These are phyloP conservation scores for Cryptocephalus primarius DNA, from an alignment of 2,888 invertebrate genomes.

Conservation along the genomic window DNA sequence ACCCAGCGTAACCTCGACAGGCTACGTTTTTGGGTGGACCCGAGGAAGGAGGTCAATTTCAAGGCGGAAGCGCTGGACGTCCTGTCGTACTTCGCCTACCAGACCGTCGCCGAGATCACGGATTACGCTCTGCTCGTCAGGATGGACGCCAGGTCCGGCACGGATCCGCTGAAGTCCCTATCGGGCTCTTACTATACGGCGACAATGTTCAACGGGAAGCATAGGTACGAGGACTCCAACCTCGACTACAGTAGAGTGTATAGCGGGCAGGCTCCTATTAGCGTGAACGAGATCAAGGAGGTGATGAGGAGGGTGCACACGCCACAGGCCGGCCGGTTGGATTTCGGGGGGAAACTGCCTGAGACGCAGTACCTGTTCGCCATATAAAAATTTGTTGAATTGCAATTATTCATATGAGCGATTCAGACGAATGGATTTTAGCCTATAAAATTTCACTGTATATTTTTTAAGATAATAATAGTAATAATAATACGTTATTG, in stretches of 20 bases:
- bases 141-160: conserved; percentile 59
- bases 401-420: too few species aligned
- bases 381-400: conserved; percentile 18
- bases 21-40: conserved; percentile 52
- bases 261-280: conserved; percentile 59
- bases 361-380: conserved; percentile 31
- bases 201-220: conserved; percentile 46
- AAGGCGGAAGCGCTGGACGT: conserved; percentile 60
- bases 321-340: conserved; percentile 44
- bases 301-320: conserved; percentile 64
- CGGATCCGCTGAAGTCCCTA: conserved; percentile 60
- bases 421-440: too few species aligned
- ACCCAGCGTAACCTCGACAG: conserved; percentile 33
- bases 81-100: conserved; percentile 76
- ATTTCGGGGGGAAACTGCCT: conserved; percentile 39
- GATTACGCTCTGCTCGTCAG: conserved; percentile 74
- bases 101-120: conserved; percentile 80
- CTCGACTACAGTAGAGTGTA: conserved; percentile 42
- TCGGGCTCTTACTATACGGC: conserved; percentile 55
- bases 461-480: too few species aligned
- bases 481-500: too few species aligned
- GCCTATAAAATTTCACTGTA: too few species aligned
- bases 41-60: conserved; percentile 51
- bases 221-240: conserved; percentile 34
- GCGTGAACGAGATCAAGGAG: conserved; percentile 72